Conservation (phyloP, 2,797 vertebrate genomes). For the Dendrocincla tyrannina region DNA sequence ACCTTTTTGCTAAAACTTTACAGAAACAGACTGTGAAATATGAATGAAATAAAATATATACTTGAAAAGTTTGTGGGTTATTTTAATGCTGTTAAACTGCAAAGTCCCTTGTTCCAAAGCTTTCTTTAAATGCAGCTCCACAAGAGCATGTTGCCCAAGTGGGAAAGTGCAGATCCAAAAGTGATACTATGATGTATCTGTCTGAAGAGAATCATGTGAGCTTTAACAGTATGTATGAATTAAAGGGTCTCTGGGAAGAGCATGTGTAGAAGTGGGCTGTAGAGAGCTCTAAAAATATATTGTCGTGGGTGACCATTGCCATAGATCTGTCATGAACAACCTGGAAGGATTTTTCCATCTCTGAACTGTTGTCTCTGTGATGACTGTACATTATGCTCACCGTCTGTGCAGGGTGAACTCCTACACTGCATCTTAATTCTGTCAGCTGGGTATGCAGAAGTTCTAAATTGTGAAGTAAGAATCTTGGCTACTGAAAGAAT, state of each 20-base stretch:
- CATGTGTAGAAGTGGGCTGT: neutral
- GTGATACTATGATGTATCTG: slow-evolving; percentile 21
- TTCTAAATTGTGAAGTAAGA: neutral
- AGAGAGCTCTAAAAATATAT: neutral
- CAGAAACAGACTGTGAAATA: slow-evolving; percentile 74
- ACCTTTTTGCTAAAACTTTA: slow-evolving; percentile 73
- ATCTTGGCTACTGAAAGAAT: slow-evolving; percentile 11
- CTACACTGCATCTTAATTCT: neutral
- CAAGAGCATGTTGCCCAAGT: neutral
- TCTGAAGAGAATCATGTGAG: neutral
- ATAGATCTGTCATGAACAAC: slow-evolving; percentile 36
- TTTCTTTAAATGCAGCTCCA: neutral
- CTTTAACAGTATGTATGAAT: slow-evolving; percentile 23
- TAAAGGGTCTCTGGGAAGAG: neutral
- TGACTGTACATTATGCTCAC: slow-evolving; percentile 30
- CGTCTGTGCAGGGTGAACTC: slow-evolving; percentile 31
- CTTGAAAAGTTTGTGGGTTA: slow-evolving; percentile 53
- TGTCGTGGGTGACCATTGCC: slow-evolving; percentile 7
- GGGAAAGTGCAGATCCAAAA: neutral
- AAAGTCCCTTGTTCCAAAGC: neutral
- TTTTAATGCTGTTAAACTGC: slow-evolving; percentile 10
- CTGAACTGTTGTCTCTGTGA: neutral
- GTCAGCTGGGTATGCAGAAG: neutral
- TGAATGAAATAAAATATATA: slow-evolving; percentile 72
- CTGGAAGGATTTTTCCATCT: slow-evolving; percentile 25